These are phyloP conservation scores for Eunapius fragilis DNA, from an alignment of 37 sponge, comb jelly and placozoan genomes.

Conservation along the genomic window DNA sequence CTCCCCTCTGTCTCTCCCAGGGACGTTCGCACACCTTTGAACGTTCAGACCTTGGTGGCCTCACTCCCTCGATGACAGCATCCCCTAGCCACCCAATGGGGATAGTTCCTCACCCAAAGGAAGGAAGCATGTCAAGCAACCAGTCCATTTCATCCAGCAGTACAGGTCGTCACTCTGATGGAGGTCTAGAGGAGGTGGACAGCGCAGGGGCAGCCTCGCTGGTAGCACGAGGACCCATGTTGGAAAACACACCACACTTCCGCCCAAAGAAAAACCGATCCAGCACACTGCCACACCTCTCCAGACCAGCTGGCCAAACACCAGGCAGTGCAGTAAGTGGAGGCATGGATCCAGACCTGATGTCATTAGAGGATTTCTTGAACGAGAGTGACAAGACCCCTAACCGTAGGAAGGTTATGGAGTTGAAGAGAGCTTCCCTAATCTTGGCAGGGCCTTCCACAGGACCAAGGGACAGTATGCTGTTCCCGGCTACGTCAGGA, in stretches of 20 bases:
- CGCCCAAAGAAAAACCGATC: slow-evolving; percentile 38
- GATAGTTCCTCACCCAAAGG: not conserved
- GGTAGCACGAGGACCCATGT: slow-evolving; percentile 25
- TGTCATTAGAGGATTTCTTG: slow-evolving; percentile 84
- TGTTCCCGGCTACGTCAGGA: slow-evolving; percentile 10
- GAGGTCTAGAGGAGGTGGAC: slow-evolving; percentile 17
- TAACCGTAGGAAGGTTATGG: slow-evolving; percentile 64
- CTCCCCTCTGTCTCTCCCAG: too few relatives aligned
- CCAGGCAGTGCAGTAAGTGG: not conserved
- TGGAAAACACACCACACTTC: slow-evolving; percentile 25
- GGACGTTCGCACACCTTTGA: slow-evolving; percentile 51
- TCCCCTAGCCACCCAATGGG: not conserved
- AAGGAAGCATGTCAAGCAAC: slow-evolving; percentile 61
- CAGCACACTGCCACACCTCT: slow-evolving; percentile 12
- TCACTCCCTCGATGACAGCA: not conserved
- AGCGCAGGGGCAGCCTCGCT: not conserved
- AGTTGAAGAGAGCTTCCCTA: slow-evolving; percentile 64
- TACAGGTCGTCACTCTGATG: slow-evolving; percentile 44
- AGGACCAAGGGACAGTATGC: slow-evolving; percentile 50
- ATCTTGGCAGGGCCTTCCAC: slow-evolving; percentile 29
- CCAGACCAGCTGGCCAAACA: not conserved
- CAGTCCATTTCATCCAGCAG: slow-evolving; percentile 60
- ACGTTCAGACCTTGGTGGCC: slow-evolving; percentile 1
- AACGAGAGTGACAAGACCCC: slow-evolving; percentile 76
- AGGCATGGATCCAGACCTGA: slow-evolving; percentile 25